Percentiles rank a stretch among this genome's conserved stretches.
phyloP scores from a whole-genome alignment of 2,888 invertebrate species.

The Malthinus seriepunctatus region DNA sequence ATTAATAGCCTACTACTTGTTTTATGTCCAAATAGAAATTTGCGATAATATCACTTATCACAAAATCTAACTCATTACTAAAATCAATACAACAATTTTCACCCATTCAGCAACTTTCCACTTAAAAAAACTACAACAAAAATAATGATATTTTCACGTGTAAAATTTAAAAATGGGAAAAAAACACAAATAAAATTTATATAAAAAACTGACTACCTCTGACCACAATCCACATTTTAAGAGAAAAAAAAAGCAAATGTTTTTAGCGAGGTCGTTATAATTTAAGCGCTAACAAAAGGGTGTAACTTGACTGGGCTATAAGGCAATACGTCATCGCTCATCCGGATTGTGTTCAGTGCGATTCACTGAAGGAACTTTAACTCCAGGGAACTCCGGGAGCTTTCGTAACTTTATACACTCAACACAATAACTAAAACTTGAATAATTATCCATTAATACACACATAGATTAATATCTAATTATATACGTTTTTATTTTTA shows the following conservation, averaged over 20 bases:
- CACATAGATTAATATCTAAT: background rate
- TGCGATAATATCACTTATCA: too few species aligned
- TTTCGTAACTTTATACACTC: constrained; percentile 32
- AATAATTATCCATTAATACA: background rate
- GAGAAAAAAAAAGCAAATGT: constrained; percentile 31
- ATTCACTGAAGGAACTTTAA: constrained; percentile 39
- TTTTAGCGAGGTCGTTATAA: constrained; percentile 40
- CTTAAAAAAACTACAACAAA: too few species aligned
- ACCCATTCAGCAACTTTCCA: too few species aligned
- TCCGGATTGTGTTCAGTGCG: constrained; percentile 48
- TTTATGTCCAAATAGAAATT: too few species aligned
- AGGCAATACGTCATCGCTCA: constrained; percentile 52
- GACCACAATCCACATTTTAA: too few species aligned
- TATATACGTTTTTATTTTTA: background rate
- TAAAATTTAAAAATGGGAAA: too few species aligned
- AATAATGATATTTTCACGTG: too few species aligned
- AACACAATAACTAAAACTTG: constrained; percentile 11
- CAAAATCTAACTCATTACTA: too few species aligned
- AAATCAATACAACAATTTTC: too few species aligned
- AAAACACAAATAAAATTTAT: too few species aligned
- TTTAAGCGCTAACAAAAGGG: constrained; percentile 40
- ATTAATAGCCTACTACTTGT: too few species aligned
- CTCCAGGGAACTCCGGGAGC: constrained; percentile 10
- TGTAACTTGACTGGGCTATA: constrained; percentile 42
- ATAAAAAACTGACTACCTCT: background rate